These are phyloP conservation scores for Eupithecia insigniata DNA, from an alignment of 2,888 invertebrate species.

Conservation along the genomic window DNA sequence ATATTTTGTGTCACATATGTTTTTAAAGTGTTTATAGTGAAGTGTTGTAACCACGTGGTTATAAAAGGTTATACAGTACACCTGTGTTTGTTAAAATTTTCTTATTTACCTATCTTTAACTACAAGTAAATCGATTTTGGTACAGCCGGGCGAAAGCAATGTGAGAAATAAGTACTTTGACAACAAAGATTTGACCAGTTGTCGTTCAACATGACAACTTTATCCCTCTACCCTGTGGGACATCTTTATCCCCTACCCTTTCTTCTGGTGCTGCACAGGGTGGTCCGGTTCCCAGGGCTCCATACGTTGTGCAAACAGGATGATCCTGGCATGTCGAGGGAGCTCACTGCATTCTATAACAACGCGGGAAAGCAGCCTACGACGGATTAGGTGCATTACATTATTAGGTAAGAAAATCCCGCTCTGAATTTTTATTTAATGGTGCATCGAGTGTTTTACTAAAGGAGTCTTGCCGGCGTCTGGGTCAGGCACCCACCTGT, in stretches of 20 bases:
- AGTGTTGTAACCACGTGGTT: background rate
- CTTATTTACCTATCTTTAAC: no score
- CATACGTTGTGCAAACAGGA: slow-evolving; percentile 8
- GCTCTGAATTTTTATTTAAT: background rate
- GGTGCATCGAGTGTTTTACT: background rate
- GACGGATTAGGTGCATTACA: background rate
- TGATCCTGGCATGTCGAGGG: slow-evolving; percentile 1
- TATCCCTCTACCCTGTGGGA: background rate
- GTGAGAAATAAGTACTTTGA: background rate
- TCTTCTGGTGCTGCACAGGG: background rate
- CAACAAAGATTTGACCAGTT: background rate
- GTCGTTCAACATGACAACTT: background rate
- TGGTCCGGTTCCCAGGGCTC: background rate
- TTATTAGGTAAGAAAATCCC: background rate
- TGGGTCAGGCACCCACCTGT: no score
- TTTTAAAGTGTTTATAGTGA: background rate
- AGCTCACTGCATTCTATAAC: background rate
- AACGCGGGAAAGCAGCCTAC: background rate
- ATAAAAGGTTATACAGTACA: background rate
- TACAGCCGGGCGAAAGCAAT: background rate
- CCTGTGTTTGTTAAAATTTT: background rate
- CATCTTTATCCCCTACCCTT: background rate
- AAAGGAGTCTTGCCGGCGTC: background rate
- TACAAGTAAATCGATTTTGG: background rate
- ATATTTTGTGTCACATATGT: background rate